Evolutionary conservation across 2,888 invertebrate genomes (phyloP).

Genomic region (Biston betularia): DNA sequence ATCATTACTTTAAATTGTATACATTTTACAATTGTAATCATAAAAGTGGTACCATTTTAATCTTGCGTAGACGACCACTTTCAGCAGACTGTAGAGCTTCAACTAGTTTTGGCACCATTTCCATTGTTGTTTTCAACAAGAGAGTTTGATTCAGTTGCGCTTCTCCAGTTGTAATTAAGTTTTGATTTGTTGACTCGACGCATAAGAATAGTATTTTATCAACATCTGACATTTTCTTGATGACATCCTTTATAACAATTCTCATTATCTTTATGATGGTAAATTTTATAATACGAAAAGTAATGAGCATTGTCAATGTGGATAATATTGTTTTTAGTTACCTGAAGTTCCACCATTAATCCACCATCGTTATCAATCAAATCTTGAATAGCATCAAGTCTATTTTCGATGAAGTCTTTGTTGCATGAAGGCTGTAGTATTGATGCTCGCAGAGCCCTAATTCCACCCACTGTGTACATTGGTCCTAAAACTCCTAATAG

Average conservation of each 20-base stretch:
- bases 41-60: conserved; percentile 79
- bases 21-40: neutral
- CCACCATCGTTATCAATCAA: conserved; percentile 89
- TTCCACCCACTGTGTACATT: conserved; percentile 87
- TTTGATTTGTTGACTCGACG: conserved; percentile 78
- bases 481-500: conserved; percentile 78
- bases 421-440: conserved; percentile 93
- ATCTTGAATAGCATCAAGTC: conserved; percentile 92
- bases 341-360: conserved; percentile 88
- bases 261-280: too few species aligned
- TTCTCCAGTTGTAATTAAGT: conserved; percentile 87
- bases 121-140: conserved; percentile 91
- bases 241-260: conserved; percentile 77
- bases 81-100: conserved; percentile 83
- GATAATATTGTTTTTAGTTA: conserved; percentile 52
- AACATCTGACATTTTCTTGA: conserved; percentile 90
- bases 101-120: conserved; percentile 88
- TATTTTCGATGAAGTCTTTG: conserved; percentile 87
- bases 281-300: too few species aligned
- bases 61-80: conserved; percentile 84
- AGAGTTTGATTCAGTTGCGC: conserved; percentile 92
- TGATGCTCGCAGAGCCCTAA: conserved; percentile 91
- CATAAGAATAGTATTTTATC: conserved; percentile 90
- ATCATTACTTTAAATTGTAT: neutral
- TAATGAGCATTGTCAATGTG: too few species aligned